These are phyloP conservation scores for Uromys caudimaculatus DNA, from an alignment of 2,797 vertebrate genomes.

Conservation along the genomic window DNA sequence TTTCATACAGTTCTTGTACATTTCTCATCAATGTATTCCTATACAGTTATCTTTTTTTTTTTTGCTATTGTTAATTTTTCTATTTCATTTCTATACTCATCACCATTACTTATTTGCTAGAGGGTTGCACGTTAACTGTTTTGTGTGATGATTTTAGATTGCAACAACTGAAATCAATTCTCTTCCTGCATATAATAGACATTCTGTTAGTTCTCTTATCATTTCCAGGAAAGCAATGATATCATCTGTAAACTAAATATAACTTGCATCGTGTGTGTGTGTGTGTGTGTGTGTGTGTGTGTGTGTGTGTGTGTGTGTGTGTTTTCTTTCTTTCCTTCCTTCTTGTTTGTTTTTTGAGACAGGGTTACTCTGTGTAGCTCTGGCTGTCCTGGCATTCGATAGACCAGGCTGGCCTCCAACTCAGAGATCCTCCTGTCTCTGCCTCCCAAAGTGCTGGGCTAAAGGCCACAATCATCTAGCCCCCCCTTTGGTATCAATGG, in stretches of 20 bases:
- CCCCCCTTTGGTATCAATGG: background rate
- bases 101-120: background rate
- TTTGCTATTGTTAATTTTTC: background rate
- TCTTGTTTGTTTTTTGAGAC: background rate
- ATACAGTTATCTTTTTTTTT: background rate
- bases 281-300: background rate
- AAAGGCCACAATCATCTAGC: background rate
- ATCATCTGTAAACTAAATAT: background rate
- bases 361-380: background rate
- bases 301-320: background rate
- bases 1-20: background rate
- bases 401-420: background rate
- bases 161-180: slow-evolving; percentile 21
- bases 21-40: slow-evolving; percentile 1
- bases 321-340: background rate
- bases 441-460: background rate
- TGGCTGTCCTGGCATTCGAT: background rate
- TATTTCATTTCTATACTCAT: slow-evolving; percentile 5
- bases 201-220: slow-evolving; percentile 3
- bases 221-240: background rate
- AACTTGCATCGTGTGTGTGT: background rate
- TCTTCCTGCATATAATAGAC: background rate
- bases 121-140: slow-evolving; percentile 3
- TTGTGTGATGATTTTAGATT: slow-evolving; percentile 14
- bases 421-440: background rate